Percentiles rank a stretch among this genome's conserved stretches.
phyloP scores from a whole-genome alignment of 2,888 invertebrate species.

The Rhogogaster chlorosoma region DNA sequence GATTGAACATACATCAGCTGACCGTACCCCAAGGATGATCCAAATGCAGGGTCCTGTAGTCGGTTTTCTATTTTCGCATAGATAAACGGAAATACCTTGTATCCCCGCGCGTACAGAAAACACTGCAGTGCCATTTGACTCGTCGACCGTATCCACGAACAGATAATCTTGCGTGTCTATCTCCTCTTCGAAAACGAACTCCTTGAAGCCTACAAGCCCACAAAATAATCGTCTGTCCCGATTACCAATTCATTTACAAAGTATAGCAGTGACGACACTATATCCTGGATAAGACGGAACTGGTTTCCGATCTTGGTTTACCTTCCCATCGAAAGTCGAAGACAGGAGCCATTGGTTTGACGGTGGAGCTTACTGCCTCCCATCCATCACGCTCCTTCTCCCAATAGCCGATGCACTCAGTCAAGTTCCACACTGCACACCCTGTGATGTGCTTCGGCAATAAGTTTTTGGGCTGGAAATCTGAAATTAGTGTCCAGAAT shows the following conservation, averaged over 20 bases:
- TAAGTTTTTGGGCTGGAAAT: too few relatives aligned
- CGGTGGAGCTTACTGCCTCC: slow-evolving; percentile 56
- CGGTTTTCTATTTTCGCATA: not conserved
- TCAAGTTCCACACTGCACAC: too few relatives aligned
- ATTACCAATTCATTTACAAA: too few relatives aligned
- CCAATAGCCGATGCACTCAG: too few relatives aligned
- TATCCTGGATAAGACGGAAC: too few relatives aligned
- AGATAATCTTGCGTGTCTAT: not conserved
- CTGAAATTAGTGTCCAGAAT: not conserved
- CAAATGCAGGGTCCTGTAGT: not conserved
- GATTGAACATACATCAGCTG: not conserved
- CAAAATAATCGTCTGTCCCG: too few relatives aligned
- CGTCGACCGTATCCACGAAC: not conserved
- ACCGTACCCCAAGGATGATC: too few relatives aligned
- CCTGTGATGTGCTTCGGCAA: too few relatives aligned
- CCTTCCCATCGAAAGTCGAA: too few relatives aligned
- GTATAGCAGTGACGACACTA: too few relatives aligned
- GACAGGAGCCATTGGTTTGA: slow-evolving; percentile 60
- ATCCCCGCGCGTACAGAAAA: too few relatives aligned
- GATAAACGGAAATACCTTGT: not conserved
- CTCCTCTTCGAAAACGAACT: not conserved
- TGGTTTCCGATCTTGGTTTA: too few relatives aligned
- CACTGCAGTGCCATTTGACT: not conserved
- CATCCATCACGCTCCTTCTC: slow-evolving; percentile 55
- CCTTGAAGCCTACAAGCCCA: not conserved